Evolutionary conservation across 2,797 vertebrate species (phyloP).

Genomic region (Lagothrix lagotricha): DNA sequence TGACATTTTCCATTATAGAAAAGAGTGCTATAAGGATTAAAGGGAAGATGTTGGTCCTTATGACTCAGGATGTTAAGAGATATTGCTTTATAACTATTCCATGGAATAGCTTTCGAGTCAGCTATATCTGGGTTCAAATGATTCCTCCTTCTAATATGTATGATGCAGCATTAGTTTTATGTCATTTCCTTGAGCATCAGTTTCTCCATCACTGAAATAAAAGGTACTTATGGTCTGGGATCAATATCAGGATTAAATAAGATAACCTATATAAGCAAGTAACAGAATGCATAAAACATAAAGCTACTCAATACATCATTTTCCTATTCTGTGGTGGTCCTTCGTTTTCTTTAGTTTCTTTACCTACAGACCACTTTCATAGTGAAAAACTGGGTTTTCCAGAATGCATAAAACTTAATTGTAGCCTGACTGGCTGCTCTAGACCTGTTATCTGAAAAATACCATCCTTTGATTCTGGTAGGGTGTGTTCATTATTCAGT

Average conservation of each 20-base stretch:
- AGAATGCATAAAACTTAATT: not conserved
- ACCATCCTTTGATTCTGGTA: not conserved
- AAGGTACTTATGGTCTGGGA: not conserved
- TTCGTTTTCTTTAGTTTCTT: not conserved
- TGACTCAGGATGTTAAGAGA: not conserved
- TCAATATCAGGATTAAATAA: not conserved
- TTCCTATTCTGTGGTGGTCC: not conserved
- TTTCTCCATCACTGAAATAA: constrained; percentile 10
- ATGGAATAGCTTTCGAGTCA: not conserved
- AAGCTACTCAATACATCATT: not conserved
- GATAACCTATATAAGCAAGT: not conserved
- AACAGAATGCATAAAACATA: not conserved
- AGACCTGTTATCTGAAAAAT: not conserved
- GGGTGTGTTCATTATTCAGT: not conserved
- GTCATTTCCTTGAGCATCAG: not conserved
- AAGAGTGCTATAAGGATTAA: not conserved
- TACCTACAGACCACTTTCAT: not conserved
- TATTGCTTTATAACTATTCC: not conserved
- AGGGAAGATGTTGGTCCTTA: not conserved
- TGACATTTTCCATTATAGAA: not conserved
- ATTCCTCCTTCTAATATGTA: not conserved
- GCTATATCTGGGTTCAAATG: not conserved
- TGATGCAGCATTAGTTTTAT: not conserved
- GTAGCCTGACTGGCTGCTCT: not conserved
- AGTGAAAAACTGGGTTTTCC: not conserved